phyloP scores from a whole-genome alignment of 2,113 vertebrate genomes.

The Phylloscopus trochilus region DNA sequence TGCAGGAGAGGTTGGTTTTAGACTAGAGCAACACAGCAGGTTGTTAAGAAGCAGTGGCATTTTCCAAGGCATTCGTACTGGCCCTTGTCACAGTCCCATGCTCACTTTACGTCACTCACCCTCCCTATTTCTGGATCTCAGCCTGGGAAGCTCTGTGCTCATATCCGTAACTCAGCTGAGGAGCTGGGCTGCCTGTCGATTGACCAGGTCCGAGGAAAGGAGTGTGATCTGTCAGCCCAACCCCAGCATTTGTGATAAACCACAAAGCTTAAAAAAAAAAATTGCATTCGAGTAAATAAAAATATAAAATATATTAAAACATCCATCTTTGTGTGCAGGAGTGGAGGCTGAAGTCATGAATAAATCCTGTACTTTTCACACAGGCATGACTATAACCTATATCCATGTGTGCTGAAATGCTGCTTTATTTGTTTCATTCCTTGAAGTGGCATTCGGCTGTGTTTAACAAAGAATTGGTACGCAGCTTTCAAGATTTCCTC shows the following conservation, averaged over 20 bases:
- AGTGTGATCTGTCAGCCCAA: not conserved
- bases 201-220: not conserved
- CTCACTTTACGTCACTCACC: not conserved
- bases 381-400: not conserved
- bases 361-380: not conserved
- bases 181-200: not conserved
- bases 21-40: not conserved
- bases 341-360: not conserved
- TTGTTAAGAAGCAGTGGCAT: not conserved
- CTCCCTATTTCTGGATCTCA: not conserved
- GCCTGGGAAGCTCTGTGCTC: not conserved
- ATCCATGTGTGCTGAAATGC: not conserved
- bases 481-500: not conserved
- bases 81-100: not conserved
- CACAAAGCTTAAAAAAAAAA: not conserved
- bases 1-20: not conserved
- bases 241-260: not conserved
- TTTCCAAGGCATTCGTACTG: not conserved
- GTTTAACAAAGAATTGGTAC: not conserved
- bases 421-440: not conserved
- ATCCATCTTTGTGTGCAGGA: not conserved
- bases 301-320: not conserved
- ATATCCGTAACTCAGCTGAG: fast-evolving
- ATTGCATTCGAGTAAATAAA: not conserved
- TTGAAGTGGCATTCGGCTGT: not conserved